Percentiles rank a stretch among this genome's conserved stretches.
These are phyloP conservation scores for Pseudoatta argentina DNA, from an alignment of 1,140 invertebrate genomes.

Conservation along the genomic window DNA sequence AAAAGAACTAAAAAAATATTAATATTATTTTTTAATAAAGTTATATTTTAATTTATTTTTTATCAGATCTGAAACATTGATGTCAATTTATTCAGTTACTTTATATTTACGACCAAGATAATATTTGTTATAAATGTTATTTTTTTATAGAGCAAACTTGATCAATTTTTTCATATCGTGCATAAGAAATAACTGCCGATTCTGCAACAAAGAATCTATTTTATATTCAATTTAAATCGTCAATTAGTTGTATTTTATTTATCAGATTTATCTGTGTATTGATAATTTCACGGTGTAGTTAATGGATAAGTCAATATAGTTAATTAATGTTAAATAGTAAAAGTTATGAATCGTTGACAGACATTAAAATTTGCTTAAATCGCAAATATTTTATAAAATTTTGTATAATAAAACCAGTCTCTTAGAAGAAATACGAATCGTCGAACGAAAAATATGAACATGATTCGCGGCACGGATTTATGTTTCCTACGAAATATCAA, in stretches of 20 bases:
- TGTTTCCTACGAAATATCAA: conserved; percentile 35
- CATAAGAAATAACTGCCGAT: background rate
- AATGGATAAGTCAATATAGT: background rate
- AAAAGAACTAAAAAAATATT: too few relatives aligned
- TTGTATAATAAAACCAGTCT: background rate
- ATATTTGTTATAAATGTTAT: background rate
- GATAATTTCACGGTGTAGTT: background rate
- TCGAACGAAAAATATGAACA: background rate
- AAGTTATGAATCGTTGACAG: background rate
- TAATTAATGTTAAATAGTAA: conserved; percentile 2
- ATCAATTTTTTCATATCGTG: background rate
- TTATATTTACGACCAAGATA: too few relatives aligned
- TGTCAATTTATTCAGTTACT: too few relatives aligned
- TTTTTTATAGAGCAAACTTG: background rate
- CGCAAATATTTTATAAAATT: conserved; percentile 10
- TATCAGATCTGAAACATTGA: too few relatives aligned
- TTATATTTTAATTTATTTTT: too few relatives aligned
- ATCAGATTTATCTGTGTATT: background rate
- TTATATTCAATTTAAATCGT: background rate
- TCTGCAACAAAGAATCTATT: background rate
- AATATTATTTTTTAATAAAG: too few relatives aligned
- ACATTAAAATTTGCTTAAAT: background rate
- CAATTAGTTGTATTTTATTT: background rate
- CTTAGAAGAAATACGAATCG: background rate
- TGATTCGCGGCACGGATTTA: conserved; percentile 13